Percentiles rank a stretch among this genome's conserved stretches.
These are phyloP conservation scores for Leucoraja ocellata DNA, from an alignment of 2,797 vertebrate genomes.

Conservation along the genomic window DNA sequence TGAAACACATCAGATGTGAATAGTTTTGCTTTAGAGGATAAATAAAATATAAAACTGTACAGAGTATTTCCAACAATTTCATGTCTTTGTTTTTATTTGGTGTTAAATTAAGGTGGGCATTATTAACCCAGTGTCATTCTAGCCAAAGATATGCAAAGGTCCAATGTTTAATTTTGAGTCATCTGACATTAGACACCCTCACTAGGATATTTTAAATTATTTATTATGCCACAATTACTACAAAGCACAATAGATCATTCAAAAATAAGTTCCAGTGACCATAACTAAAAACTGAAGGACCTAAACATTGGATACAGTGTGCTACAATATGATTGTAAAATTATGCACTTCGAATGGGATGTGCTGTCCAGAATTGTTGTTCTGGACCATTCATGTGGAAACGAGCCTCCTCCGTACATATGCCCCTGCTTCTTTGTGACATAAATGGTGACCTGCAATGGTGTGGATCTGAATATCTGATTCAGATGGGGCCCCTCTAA, in stretches of 20 bases:
- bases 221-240: not conserved
- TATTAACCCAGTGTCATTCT: not conserved
- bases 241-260: not conserved
- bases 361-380: too few relatives aligned
- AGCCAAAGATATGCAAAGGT: not conserved
- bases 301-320: not conserved
- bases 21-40: not conserved
- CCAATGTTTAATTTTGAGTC: not conserved
- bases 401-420: too few relatives aligned
- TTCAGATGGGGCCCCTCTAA: too few relatives aligned
- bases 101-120: not conserved
- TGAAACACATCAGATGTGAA: not conserved
- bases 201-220: not conserved
- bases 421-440: too few relatives aligned
- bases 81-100: not conserved
- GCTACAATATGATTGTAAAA: not conserved
- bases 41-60: not conserved
- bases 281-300: not conserved
- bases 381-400: too few relatives aligned
- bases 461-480: too few relatives aligned
- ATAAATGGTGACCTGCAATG: too few relatives aligned
- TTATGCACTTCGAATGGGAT: too few relatives aligned
- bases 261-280: not conserved
- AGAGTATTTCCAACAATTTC: not conserved
- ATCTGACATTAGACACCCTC: not conserved